Base-by-base conservation (phyloP, 2,113 vertebrate genomes). In the Pithys albifrons region DNA sequence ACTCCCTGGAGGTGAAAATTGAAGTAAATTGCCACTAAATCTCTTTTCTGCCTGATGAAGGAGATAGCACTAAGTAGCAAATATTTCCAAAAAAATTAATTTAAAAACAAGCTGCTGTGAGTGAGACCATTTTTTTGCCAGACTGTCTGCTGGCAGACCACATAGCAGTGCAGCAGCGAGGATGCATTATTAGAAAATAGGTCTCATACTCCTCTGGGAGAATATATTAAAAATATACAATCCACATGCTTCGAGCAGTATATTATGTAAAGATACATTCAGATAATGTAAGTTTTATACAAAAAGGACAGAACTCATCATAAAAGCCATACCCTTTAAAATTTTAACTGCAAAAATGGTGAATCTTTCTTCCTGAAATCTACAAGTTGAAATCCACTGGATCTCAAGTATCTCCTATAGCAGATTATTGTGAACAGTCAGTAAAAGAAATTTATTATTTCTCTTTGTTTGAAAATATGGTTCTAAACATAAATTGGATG, bases 91-190 rank as follows among this genome's bases (percentile, higher is more conserved):
- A 81, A 87, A 94, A 75, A 5, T 37, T 70, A 93, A 93, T 87
- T 93, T 82, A 65, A 95, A 95, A 93, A 28, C 89, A 91, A 92
- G 89, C 84, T 91, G 61, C 89, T 51, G 54, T 66, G 76, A 80
- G 80, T 91, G 93, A 95, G 94, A 87, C 72, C 61, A 48, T 92
- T 91, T 92, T 94, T 37, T 74, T 97, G 84, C 95, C 93, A 95
- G 89, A 94, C 87, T 95, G 93, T 95, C 95, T 96, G 84, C 87
- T 96, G 77, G 89, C 86, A 93, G 61, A 89, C 73, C 66, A 77
- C 88, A 39, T 61, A 82, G 62, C 52, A 75, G 48, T 69, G 88
- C 66, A 0, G 65, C 87, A 91, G 84, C 3, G 0, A 85, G 69
- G 81, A 88, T 89, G 73, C 70, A 62, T 85, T 91, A 94, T 91